These are phyloP conservation scores for Tinea trinotella DNA, from an alignment of 2,888 invertebrate species.

Conservation along the genomic window DNA sequence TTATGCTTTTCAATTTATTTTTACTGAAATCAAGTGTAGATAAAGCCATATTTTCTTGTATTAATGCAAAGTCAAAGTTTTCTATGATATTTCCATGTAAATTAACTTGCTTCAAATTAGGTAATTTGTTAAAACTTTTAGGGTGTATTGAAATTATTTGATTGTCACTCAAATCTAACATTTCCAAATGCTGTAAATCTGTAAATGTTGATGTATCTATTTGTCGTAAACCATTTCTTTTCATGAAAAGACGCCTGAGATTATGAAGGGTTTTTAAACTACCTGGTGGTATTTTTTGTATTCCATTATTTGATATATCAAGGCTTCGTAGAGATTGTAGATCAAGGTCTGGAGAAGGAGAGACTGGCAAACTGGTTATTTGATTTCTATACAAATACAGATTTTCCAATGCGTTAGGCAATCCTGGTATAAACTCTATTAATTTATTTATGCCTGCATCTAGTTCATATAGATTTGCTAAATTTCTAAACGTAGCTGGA, in stretches of 20 bases:
- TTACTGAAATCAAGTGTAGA: slow-evolving; percentile 81
- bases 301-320: slow-evolving; percentile 82
- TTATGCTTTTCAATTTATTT: slow-evolving; percentile 80
- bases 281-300: slow-evolving; percentile 78
- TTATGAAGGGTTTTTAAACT: slow-evolving; percentile 77
- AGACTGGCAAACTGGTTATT: slow-evolving; percentile 75
- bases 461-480: slow-evolving; percentile 83
- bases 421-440: slow-evolving; percentile 81
- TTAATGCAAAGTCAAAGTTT: slow-evolving; percentile 76
- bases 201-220: slow-evolving; percentile 80
- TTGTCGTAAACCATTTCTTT: slow-evolving; percentile 79
- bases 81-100: slow-evolving; percentile 84
- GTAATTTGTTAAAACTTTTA: slow-evolving; percentile 75
- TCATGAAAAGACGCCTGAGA: slow-evolving; percentile 78
- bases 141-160: slow-evolving; percentile 78
- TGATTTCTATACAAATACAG: slow-evolving; percentile 80
- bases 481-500: slow-evolving; percentile 82
- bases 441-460: slow-evolving; percentile 83
- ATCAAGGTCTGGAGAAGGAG: slow-evolving; percentile 78
- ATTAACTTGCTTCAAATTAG: slow-evolving; percentile 78
- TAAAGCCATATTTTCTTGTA: slow-evolving; percentile 76
- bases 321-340: slow-evolving; percentile 81
- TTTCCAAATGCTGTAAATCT: slow-evolving; percentile 79
- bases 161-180: slow-evolving; percentile 83
- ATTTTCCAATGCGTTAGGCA: slow-evolving; percentile 84